Conservation (phyloP, 1,140 invertebrate genomes). For the Thaumetopoea pityocampa region DNA sequence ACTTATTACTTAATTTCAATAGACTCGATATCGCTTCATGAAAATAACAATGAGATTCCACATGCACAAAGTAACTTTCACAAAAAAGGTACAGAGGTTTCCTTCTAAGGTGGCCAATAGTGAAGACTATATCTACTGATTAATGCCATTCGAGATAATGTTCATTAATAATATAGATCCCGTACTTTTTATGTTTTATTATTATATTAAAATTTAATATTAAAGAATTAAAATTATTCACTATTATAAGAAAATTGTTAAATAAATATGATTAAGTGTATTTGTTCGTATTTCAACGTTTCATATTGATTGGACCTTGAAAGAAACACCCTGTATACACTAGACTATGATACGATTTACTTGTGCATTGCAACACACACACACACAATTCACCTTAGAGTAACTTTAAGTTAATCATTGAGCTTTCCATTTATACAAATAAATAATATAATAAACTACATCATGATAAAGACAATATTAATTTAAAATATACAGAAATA, state of each 20-base stretch:
- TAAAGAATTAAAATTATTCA: constrained; percentile 1
- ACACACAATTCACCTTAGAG: constrained; percentile 51
- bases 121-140: no score
- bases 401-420: constrained; percentile 71
- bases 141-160: no score
- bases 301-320: no score
- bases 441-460: constrained; percentile 63
- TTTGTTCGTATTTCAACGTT: no score
- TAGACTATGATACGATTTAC: constrained; percentile 52
- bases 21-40: constrained; percentile 26
- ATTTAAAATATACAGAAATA: constrained; percentile 39
- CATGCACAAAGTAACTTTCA: constrained; percentile 63
- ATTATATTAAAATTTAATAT: constrained; percentile 4
- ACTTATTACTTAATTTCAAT: constrained; percentile 26
- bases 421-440: constrained; percentile 74
- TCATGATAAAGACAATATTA: constrained; percentile 32
- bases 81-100: constrained; percentile 52
- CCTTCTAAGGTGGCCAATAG: no score
- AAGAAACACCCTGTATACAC: no score
- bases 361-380: constrained; percentile 55
- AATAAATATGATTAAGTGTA: no score
- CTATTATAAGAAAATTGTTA: no score
- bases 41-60: constrained; percentile 63
- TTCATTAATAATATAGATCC: no score
- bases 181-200: constrained; percentile 20